These are phyloP conservation scores for Macrochelys suwanniensis DNA, from an alignment of 2,797 vertebrate genomes.

Conservation along the genomic window DNA sequence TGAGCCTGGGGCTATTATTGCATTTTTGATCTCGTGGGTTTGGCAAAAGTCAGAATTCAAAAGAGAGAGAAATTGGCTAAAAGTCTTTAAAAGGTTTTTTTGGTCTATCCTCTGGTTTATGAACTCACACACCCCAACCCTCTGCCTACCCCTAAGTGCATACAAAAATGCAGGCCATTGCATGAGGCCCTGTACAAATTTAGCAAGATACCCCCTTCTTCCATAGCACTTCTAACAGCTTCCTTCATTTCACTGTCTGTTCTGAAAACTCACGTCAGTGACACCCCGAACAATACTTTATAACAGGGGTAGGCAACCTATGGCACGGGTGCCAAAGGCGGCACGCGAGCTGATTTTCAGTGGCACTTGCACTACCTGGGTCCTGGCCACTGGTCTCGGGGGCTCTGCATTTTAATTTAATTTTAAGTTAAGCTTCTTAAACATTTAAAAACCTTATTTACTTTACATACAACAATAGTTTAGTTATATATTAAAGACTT, in stretches of 20 bases:
- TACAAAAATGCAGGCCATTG: background rate
- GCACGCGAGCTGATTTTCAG: no score
- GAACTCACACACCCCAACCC: background rate
- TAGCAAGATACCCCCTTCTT: background rate
- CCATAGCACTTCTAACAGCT: background rate
- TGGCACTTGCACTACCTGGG: no score
- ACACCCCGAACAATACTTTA: no score
- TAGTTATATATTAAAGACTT: no score
- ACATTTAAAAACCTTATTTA: no score
- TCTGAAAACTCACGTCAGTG: background rate
- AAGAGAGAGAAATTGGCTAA: background rate
- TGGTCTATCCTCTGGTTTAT: background rate
- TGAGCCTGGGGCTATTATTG: background rate
- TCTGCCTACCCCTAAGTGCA: background rate
- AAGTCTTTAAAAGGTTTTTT: background rate
- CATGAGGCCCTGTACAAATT: accelerated
- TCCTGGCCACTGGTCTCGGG: no score
- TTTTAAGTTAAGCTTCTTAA: no score
- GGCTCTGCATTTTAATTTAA: no score
- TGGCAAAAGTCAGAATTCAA: background rate
- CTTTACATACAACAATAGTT: no score
- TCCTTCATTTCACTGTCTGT: background rate
- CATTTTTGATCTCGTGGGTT: background rate
- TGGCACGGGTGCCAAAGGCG: no score
- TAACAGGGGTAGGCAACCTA: no score